These are phyloP conservation scores for Sarcophaga subvicina DNA, from an alignment of 2,888 invertebrate genomes.

Conservation along the genomic window DNA sequence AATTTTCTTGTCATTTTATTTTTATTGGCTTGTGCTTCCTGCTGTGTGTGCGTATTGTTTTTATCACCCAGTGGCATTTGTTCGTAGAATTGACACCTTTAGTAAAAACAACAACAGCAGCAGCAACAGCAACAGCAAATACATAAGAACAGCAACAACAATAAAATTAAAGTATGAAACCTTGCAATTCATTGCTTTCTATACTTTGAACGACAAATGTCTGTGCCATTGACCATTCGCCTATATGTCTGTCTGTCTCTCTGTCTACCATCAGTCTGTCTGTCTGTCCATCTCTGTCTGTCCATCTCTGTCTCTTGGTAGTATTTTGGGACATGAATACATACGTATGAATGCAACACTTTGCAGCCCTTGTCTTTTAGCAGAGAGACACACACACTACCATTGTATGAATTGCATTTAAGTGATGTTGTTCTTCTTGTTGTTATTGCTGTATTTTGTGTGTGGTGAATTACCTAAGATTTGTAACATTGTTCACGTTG, in stretches of 20 bases:
- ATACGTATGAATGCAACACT: conserved; percentile 53
- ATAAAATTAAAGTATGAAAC: conserved; percentile 40
- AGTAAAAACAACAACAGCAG: neutral
- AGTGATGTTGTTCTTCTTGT: conserved; percentile 25
- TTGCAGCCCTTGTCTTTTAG: conserved; percentile 60
- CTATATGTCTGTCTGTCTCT: conserved; percentile 20
- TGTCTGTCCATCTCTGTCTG: neutral
- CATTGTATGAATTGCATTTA: conserved; percentile 38
- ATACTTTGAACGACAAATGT: conserved; percentile 53
- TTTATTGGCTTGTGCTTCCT: conserved; percentile 69
- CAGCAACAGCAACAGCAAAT: conserved; percentile 14
- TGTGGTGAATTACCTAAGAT: conserved; percentile 66
- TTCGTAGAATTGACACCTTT: conserved; percentile 70
- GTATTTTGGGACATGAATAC: conserved; percentile 33
- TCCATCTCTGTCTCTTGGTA: conserved; percentile 13
- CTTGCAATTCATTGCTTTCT: conserved; percentile 59
- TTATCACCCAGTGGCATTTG: conserved; percentile 69
- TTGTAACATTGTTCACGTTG: conserved; percentile 58
- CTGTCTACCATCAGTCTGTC: conserved; percentile 23
- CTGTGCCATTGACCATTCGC: neutral
- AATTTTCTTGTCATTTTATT: conserved; percentile 69
- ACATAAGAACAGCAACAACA: conserved; percentile 21
- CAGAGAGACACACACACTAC: neutral
- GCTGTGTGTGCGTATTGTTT: conserved; percentile 69
- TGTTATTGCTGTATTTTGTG: conserved; percentile 19